A percentile compares a stretch with the other conserved stretches of the same genome.
phyloP scores from a whole-genome alignment of 2,113 vertebrate species.

The Anguilla japonica region DNA sequence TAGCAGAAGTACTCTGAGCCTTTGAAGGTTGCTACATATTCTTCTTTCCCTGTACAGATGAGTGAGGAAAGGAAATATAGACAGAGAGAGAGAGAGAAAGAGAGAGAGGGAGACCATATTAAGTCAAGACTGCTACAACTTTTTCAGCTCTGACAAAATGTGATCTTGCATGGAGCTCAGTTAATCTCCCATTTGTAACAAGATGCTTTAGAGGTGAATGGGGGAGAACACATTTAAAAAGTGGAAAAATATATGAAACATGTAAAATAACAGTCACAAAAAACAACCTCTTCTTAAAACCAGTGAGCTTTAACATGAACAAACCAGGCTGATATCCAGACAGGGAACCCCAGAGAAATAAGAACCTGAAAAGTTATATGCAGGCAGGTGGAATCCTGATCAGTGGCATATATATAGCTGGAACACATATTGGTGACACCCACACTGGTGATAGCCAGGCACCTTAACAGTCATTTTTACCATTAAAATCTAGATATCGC shows the following conservation, averaged over 20 bases:
- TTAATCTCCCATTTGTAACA: not conserved
- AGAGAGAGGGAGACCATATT: not conserved
- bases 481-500: no score
- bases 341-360: no score
- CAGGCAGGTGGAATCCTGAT: no score
- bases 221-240: not conserved
- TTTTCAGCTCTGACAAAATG: constrained; percentile 19
- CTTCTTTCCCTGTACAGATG: constrained; percentile 85
- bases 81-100: constrained; percentile 44
- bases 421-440: no score
- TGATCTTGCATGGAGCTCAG: not conserved
- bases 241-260: not conserved
- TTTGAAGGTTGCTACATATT: constrained; percentile 97
- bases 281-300: not conserved
- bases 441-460: no score
- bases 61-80: constrained; percentile 29
- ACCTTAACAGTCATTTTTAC: no score
- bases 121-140: not conserved
- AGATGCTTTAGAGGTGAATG: not conserved
- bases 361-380: no score
- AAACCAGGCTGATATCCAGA: no score
- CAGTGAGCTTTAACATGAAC: no score
- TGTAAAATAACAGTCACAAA: not conserved
- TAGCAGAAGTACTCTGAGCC: constrained; percentile 99
- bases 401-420: no score